A percentile compares a stretch with the other conserved stretches of the same genome.
These are phyloP conservation scores for Megaceryle alcyon DNA, from an alignment of 2,797 vertebrate species.

Conservation along the genomic window DNA sequence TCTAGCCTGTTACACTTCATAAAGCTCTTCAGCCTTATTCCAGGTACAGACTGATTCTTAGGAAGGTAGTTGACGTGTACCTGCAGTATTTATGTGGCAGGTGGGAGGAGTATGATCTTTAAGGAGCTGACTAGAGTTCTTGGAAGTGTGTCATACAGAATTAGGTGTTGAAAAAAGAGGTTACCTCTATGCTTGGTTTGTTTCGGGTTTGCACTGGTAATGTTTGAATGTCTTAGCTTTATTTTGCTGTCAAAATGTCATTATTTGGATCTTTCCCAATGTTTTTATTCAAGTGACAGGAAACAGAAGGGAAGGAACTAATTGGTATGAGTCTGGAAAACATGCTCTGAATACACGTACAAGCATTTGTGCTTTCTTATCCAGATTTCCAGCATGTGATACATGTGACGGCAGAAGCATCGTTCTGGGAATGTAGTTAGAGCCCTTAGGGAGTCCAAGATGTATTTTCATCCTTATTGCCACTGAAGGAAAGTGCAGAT, in stretches of 20 bases:
- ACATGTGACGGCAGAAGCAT: neutral
- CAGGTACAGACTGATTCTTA: neutral
- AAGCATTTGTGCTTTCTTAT: neutral
- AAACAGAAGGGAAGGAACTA: constrained; percentile 62
- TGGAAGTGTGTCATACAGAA: neutral
- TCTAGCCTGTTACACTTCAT: neutral
- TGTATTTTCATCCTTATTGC: neutral
- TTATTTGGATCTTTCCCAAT: constrained; percentile 52
- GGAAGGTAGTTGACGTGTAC: neutral
- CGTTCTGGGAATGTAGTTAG: neutral
- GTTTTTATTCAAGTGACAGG: constrained; percentile 52
- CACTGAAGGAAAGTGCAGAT: neutral
- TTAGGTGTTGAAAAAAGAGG: neutral
- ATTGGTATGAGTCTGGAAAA: constrained; percentile 49
- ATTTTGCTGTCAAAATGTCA: constrained; percentile 45
- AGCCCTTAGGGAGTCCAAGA: neutral
- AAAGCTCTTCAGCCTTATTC: neutral
- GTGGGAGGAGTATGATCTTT: neutral
- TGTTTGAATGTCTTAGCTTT: constrained; percentile 9
- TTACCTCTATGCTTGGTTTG: neutral
- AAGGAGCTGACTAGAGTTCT: neutral
- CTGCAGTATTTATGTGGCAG: neutral
- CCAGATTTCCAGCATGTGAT: constrained; percentile 14
- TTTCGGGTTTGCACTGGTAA: neutral
- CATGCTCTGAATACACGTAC: neutral